phyloP scores from a whole-genome alignment of 2,888 invertebrate genomes.

The Onthophagus sagittarius region DNA sequence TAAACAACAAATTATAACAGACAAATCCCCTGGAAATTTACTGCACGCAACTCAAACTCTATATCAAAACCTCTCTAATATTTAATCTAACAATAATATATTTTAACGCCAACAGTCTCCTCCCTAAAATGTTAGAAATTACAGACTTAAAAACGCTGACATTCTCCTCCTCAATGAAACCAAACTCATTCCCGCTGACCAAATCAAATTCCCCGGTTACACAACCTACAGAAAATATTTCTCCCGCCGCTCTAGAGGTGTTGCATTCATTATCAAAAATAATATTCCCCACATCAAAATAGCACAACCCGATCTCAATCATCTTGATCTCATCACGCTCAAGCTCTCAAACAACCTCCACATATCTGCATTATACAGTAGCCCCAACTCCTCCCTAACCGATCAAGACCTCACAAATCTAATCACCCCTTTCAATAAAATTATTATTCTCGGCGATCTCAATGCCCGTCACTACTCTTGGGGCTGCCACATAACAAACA shows the following conservation, averaged over 20 bases:
- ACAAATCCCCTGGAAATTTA: background rate
- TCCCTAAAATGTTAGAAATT: slow-evolving; percentile 17
- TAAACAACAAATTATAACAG: background rate
- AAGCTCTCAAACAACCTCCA: no score
- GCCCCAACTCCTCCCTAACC: no score
- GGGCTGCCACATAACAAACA: slow-evolving; percentile 23
- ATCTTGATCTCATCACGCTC: no score
- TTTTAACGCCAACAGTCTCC: slow-evolving; percentile 26
- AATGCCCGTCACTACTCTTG: slow-evolving; percentile 27
- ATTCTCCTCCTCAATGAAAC: slow-evolving; percentile 24
- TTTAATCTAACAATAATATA: background rate
- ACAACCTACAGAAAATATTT: background rate
- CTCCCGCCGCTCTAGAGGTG: background rate
- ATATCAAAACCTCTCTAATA: background rate
- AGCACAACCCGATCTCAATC: no score
- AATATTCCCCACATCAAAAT: slow-evolving; percentile 4
- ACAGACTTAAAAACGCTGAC: slow-evolving; percentile 22
- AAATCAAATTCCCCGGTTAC: slow-evolving; percentile 15
- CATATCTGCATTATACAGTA: no score
- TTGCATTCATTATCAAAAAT: background rate
- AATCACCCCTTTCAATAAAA: slow-evolving; percentile 4
- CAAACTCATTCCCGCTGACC: slow-evolving; percentile 4
- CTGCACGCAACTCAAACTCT: slow-evolving; percentile 1
- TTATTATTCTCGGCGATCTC: slow-evolving; percentile 21
- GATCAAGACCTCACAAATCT: background rate